Evolutionary conservation across 1,140 invertebrate species (phyloP).

Genomic region (Drosophila varians): DNA sequence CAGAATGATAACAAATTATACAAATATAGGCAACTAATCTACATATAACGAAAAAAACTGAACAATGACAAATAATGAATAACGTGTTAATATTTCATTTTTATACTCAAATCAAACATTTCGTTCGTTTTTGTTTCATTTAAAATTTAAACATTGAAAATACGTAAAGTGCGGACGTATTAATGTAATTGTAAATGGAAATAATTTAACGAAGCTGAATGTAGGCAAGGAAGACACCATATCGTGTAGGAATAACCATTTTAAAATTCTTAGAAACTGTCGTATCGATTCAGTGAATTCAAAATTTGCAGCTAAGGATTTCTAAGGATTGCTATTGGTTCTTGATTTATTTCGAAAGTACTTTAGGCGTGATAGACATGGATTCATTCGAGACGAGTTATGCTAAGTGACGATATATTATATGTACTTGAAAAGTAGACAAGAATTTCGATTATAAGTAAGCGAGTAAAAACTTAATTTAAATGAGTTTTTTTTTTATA

Average conservation of each 20-base stretch:
- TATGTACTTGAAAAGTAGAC: conserved; percentile 67
- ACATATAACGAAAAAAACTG: conserved; percentile 73
- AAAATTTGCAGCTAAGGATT: conserved; percentile 22
- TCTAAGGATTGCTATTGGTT: neutral
- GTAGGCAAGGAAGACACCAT: conserved; percentile 60
- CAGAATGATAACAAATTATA: conserved; percentile 17
- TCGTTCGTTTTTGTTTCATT: conserved; percentile 6
- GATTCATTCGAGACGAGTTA: conserved; percentile 47
- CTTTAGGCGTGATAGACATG: conserved; percentile 68
- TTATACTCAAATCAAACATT: conserved; percentile 20
- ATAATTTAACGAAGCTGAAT: conserved; percentile 41
- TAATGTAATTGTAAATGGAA: conserved; percentile 26
- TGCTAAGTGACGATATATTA: conserved; percentile 27
- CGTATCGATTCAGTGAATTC: conserved; percentile 40
- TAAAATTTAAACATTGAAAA: conserved; percentile 40
- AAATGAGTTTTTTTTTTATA: conserved; percentile 45
- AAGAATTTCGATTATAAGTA: conserved; percentile 56
- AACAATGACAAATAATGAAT: conserved; percentile 79
- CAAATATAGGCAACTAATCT: conserved; percentile 62
- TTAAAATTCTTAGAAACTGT: conserved; percentile 35
- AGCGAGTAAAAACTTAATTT: conserved; percentile 8
- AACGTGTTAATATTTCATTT: conserved; percentile 61
- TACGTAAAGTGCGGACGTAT: conserved; percentile 49
- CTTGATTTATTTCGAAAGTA: conserved; percentile 44
- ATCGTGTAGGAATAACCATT: conserved; percentile 53